phyloP scores from a whole-genome alignment of 2,888 invertebrate species.

The Lasioglossum malachurum region DNA sequence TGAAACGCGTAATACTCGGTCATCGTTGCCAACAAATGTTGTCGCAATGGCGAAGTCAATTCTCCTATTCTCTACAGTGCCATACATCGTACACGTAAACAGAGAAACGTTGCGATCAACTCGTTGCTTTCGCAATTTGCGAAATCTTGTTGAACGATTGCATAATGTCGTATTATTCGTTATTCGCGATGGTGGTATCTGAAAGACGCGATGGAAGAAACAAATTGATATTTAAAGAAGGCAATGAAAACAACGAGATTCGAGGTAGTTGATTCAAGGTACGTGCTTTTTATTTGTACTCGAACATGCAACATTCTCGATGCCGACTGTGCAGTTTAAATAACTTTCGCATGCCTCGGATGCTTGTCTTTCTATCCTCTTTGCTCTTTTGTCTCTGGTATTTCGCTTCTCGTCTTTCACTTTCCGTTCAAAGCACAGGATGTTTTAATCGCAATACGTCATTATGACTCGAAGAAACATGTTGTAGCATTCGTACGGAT shows the following conservation, averaged over 20 bases:
- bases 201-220: conserved; percentile 7
- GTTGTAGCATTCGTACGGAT: neutral
- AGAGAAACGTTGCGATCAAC: conserved; percentile 2
- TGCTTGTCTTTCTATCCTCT: neutral
- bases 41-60: conserved; percentile 23
- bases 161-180: neutral
- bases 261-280: conserved; percentile 52
- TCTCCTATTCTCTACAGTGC: conserved; percentile 45
- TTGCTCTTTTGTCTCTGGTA: neutral
- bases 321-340: neutral
- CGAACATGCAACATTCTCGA: neutral
- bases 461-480: neutral
- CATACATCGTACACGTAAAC: conserved; percentile 34
- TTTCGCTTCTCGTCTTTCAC: neutral
- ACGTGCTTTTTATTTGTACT: conserved; percentile 13
- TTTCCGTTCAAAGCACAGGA: conserved; percentile 14
- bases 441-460: conserved; percentile 2
- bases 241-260: conserved; percentile 21
- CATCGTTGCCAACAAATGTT: neutral
- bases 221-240: conserved; percentile 18
- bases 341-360: conserved; percentile 49
- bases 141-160: neutral
- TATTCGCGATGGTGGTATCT: neutral
- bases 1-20: conserved; percentile 19
- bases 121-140: neutral